Evolutionary conservation across 2,888 invertebrate genomes (phyloP).

Genomic region (Acleris sparsana): DNA sequence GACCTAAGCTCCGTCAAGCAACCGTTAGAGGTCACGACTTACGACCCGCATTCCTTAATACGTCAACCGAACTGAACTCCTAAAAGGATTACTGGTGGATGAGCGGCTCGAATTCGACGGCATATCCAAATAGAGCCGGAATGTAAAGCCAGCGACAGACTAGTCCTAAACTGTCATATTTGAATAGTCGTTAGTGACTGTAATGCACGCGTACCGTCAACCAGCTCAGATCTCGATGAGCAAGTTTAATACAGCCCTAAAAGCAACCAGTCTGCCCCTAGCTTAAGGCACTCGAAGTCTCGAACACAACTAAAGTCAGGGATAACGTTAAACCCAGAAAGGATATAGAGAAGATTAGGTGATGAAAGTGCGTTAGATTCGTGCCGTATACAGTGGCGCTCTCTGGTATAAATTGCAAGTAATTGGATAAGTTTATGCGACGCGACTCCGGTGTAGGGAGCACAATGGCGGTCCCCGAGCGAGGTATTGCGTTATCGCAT

Average conservation of each 20-base stretch:
- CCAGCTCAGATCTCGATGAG: not conserved
- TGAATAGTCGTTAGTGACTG: slow-evolving; percentile 14
- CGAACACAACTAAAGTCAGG: slow-evolving; percentile 31
- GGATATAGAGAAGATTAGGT: slow-evolving; percentile 35
- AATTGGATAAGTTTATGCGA: slow-evolving; percentile 65
- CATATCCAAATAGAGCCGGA: slow-evolving; percentile 35
- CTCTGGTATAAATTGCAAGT: slow-evolving; percentile 55
- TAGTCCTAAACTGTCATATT: slow-evolving; percentile 24
- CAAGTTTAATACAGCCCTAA: slow-evolving; percentile 21
- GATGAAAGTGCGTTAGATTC: slow-evolving; percentile 37
- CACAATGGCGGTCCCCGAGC: slow-evolving; percentile 52
- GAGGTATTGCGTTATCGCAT: slow-evolving; percentile 58
- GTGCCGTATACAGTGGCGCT: slow-evolving; percentile 33
- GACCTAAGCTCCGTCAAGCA: slow-evolving; percentile 50
- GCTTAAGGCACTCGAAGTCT: slow-evolving; percentile 33
- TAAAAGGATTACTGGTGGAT: slow-evolving; percentile 56
- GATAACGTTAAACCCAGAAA: slow-evolving; percentile 35
- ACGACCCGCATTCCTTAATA: slow-evolving; percentile 39
- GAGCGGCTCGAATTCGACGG: slow-evolving; percentile 44
- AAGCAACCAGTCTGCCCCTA: slow-evolving; percentile 13
- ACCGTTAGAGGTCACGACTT: slow-evolving; percentile 43
- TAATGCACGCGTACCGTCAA: slow-evolving; percentile 7
- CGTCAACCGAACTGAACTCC: slow-evolving; percentile 61
- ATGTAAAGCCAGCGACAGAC: slow-evolving; percentile 15
- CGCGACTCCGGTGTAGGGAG: slow-evolving; percentile 44